These are phyloP conservation scores for Eristalis tenax DNA, from an alignment of 2,888 invertebrate species.

Conservation along the genomic window DNA sequence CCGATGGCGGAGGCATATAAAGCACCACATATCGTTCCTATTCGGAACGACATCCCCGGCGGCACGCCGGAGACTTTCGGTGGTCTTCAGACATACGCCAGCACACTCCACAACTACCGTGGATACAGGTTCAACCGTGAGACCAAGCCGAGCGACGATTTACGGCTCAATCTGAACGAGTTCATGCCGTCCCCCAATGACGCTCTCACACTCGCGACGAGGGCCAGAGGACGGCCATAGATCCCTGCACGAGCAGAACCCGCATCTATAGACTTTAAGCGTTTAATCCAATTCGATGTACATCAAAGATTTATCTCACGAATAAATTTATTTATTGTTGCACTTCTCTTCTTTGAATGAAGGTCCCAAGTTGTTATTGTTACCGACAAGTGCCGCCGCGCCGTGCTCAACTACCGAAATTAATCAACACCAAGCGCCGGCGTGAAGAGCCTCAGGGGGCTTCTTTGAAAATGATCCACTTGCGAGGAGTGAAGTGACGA, in stretches of 20 bases:
- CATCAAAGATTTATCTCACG: conserved; percentile 16
- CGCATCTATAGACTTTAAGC: conserved; percentile 15
- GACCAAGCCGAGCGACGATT: conserved; percentile 75
- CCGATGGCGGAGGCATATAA: conserved; percentile 62
- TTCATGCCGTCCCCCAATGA: conserved; percentile 77
- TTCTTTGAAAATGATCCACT: conserved; percentile 41
- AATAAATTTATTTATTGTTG: conserved; percentile 64
- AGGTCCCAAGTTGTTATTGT: conserved; percentile 9
- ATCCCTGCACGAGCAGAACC: neutral
- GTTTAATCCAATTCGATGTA: conserved; percentile 4
- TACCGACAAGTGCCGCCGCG: neutral
- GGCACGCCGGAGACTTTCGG: conserved; percentile 73
- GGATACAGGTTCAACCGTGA: conserved; percentile 79
- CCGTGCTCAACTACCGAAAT: conserved; percentile 20
- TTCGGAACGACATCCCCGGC: conserved; percentile 32
- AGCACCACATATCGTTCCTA: conserved; percentile 26
- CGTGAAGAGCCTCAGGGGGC: neutral
- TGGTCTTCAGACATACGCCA: conserved; percentile 76
- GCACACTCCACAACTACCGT: conserved; percentile 73
- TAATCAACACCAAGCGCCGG: neutral
- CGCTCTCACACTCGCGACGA: conserved; percentile 69
- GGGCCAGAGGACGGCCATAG: conserved; percentile 54
- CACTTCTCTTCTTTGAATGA: neutral
- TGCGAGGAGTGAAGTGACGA: conserved; percentile 33
- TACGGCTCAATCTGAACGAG: conserved; percentile 79